Percentiles rank a stretch among this genome's conserved stretches.
These are phyloP conservation scores for Scartelaos histophorus DNA, from an alignment of 2,113 vertebrate genomes.

Conservation along the genomic window DNA sequence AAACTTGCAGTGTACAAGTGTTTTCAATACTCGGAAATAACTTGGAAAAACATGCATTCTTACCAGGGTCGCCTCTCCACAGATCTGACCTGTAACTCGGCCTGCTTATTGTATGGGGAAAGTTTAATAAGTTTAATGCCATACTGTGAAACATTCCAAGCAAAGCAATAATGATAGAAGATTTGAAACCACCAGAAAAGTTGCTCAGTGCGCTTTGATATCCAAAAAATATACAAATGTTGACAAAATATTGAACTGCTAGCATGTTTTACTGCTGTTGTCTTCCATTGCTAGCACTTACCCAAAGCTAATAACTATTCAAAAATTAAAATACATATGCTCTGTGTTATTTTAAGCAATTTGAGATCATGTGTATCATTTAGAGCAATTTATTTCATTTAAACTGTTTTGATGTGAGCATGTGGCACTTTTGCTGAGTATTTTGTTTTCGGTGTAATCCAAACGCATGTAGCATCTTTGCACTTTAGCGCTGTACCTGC, in stretches of 20 bases:
- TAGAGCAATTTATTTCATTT: background rate
- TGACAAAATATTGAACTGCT: background rate
- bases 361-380: background rate
- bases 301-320: background rate
- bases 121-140: background rate
- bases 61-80: no score
- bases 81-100: no score
- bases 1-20: no score
- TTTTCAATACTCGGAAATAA: no score
- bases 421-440: background rate
- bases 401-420: background rate
- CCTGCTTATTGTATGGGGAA: no score
- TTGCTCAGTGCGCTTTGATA: no score
- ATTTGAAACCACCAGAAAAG: no score
- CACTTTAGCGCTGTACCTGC: slow-evolving; percentile 33
- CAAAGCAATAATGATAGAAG: background rate
- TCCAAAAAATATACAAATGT: background rate
- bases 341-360: background rate
- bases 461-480: slow-evolving; percentile 20
- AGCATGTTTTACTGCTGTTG: background rate
- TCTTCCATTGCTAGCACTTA: background rate
- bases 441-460: background rate
- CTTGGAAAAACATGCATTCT: no score
- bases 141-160: background rate
- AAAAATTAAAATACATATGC: background rate